Evolutionary conservation across 2,797 vertebrate genomes (phyloP).

Genomic region (Enoplosus armatus): DNA sequence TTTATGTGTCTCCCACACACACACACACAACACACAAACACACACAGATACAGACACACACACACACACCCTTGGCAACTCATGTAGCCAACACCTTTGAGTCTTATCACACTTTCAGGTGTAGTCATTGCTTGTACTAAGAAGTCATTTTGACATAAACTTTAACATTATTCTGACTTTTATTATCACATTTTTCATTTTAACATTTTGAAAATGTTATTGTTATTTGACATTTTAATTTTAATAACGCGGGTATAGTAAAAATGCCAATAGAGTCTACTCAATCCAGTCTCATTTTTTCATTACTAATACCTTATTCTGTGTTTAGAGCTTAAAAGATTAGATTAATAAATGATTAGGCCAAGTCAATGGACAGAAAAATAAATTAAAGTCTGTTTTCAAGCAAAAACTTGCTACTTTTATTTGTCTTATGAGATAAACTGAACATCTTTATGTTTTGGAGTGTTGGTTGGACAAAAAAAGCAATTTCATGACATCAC

Average conservation of each 20-base stretch:
- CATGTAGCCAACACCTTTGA: conserved; percentile 1
- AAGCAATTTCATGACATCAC: not conserved
- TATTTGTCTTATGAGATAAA: not conserved
- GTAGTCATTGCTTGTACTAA: not conserved
- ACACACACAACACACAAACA: conserved; percentile 5
- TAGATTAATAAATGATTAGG: too few relatives aligned
- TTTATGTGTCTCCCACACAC: conserved; percentile 19
- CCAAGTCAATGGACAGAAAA: not conserved
- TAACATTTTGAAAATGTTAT: not conserved
- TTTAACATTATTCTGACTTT: not conserved
- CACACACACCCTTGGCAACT: conserved; percentile 1
- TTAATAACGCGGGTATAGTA: not conserved
- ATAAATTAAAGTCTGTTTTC: not conserved
- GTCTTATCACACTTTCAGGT: conserved; percentile 42
- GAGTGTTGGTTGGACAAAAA: not conserved
- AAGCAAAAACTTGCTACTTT: not conserved
- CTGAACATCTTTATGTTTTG: not conserved
- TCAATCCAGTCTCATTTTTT: not conserved
- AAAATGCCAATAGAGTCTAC: not conserved
- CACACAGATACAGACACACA: conserved; percentile 3
- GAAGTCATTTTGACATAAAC: not conserved
- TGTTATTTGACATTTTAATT: not conserved
- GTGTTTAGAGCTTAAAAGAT: not conserved
- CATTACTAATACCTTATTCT: not conserved
- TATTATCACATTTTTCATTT: not conserved